Evolutionary conservation across 2,888 invertebrate species (phyloP).

Genomic region (Agelastica alni): DNA sequence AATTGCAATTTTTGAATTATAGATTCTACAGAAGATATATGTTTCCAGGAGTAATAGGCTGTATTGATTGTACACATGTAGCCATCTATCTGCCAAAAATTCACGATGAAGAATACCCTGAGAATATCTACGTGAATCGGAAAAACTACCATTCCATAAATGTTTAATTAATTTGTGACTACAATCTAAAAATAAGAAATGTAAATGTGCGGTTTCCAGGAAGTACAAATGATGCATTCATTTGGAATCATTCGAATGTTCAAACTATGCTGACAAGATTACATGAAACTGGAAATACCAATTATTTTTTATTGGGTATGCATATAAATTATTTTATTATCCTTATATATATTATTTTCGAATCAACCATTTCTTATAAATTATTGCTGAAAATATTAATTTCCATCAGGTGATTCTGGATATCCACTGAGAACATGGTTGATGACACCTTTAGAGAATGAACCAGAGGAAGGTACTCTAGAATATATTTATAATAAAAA

Average conservation of each 20-base stretch:
- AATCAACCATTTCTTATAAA: no score
- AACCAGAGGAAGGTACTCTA: constrained; percentile 9
- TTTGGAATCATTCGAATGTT: constrained; percentile 24
- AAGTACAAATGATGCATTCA: constrained; percentile 21
- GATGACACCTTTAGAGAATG: constrained; percentile 15
- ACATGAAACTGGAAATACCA: constrained; percentile 10
- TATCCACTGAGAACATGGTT: constrained; percentile 19
- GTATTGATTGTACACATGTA: constrained; percentile 41
- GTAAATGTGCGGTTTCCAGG: constrained; percentile 25
- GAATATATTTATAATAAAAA: constrained; percentile 20
- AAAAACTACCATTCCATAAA: constrained; percentile 43
- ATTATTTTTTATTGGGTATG: constrained; percentile 20
- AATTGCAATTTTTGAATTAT: background rate
- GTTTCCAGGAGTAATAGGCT: constrained; percentile 35
- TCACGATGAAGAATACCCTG: constrained; percentile 19
- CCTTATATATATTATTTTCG: background rate
- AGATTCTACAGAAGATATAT: constrained; percentile 11
- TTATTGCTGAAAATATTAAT: background rate
- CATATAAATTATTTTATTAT: background rate
- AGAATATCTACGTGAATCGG: constrained; percentile 38
- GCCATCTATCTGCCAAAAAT: constrained; percentile 37
- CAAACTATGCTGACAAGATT: constrained; percentile 1
- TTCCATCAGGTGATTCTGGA: constrained; percentile 6
- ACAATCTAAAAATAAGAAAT: constrained; percentile 17
- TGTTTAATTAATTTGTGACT: constrained; percentile 34